Base-by-base conservation (phyloP, 1,140 invertebrate genomes). In the Ceratina australensis region DNA sequence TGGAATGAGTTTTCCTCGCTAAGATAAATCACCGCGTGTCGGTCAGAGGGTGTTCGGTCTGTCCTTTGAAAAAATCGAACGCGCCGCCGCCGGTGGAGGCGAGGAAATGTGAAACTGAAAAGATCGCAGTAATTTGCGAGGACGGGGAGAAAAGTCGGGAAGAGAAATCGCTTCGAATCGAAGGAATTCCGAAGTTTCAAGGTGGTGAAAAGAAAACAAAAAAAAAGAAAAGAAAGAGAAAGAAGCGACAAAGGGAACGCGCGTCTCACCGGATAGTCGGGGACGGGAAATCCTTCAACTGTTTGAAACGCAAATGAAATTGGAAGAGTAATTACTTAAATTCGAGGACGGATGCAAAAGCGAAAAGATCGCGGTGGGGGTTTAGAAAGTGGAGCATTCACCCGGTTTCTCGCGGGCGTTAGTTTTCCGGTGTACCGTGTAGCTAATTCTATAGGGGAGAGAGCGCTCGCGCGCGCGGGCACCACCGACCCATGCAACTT, bases 251-350 rank as follows among this genome's bases (percentile, higher is more conserved):
- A 22, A 49, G 47, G 65, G 12, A 22, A 20, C 24, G 20, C 16
- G 1, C 33, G 47, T 71, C 49, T 56, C 50, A 22, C 8, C 42
- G 71, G 57, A 47, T 15, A 42, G 24, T n/a, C 33, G 20, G 59
- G 59, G 24, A 26, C 33, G 20, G 59, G 22, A 5, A n/a, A 13
- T 28, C 65, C 20, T 47, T 2, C 33, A n/a, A 54, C 52, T 20
- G 28, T 72, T 78, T 56, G 60, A 64, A 49, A 72, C 22, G 76
- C 68, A 72, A 78, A 72, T 57, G 52, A 57, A 69, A 78, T 65
- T 64, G 50, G 33, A 49, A 33, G n/a, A 22, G 47, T 60, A 78
- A 78, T 78, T 78, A 78, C 28, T 72, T 78, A 28, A 78, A 57
- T 65, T 72, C 50, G 67, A 49, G 18, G 28, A 56, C 16, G 5